Percentiles rank a stretch among this genome's conserved stretches.
Evolutionary conservation across 2,113 vertebrate species (phyloP).

Genomic region (Paralichthys olivaceus): DNA sequence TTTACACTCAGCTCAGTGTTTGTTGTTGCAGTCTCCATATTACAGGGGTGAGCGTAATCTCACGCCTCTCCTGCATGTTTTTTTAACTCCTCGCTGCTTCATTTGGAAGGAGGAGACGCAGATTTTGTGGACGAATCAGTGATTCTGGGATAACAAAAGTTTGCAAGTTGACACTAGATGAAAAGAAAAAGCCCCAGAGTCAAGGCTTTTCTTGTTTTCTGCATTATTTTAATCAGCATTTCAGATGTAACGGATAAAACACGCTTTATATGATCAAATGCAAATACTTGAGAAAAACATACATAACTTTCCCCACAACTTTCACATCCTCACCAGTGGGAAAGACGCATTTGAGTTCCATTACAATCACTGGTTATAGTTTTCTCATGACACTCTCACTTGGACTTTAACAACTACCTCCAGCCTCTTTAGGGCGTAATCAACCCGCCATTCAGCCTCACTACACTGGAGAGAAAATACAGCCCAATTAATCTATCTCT

Average conservation of each 20-base stretch:
- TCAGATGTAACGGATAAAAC: background rate
- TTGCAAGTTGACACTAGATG: background rate
- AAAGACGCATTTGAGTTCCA: background rate
- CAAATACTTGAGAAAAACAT: conserved; percentile 13
- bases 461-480: conserved; percentile 20
- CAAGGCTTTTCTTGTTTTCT: background rate
- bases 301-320: conserved; percentile 24
- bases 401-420: conserved; percentile 46
- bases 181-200: background rate
- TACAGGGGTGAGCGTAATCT: conserved; percentile 41
- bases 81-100: conserved; percentile 38
- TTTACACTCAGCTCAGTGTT: conserved; percentile 44
- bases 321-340: conserved; percentile 15
- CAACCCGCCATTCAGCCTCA: conserved; percentile 27
- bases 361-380: conserved; percentile 51
- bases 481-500: conserved; percentile 64
- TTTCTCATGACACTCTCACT: conserved; percentile 55
- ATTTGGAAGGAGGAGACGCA: conserved; percentile 32
- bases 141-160: conserved; percentile 9
- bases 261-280: too few relatives aligned
- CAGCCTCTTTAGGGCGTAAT: conserved; percentile 45
- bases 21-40: conserved; percentile 64
- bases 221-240: background rate
- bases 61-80: conserved; percentile 19
- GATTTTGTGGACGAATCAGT: conserved; percentile 9